These are phyloP conservation scores for Amblyjoppa proteus DNA, from an alignment of 2,888 invertebrate genomes.

Conservation along the genomic window DNA sequence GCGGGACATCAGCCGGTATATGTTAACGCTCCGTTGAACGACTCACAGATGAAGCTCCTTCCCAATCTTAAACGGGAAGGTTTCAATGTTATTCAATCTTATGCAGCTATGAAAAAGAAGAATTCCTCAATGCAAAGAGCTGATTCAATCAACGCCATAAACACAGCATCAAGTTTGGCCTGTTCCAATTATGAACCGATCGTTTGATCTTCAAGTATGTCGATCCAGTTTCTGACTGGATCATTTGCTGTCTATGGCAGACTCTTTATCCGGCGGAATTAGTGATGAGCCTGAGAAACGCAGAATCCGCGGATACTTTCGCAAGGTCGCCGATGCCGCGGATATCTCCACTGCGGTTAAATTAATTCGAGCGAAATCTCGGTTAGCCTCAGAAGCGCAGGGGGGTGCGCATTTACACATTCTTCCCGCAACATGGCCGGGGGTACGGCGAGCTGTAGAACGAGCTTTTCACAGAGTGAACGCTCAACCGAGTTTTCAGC, in stretches of 20 bases:
- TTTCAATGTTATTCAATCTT: neutral
- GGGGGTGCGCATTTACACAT: slow-evolving; percentile 46
- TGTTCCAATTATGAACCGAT: neutral
- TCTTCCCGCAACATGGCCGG: slow-evolving; percentile 59
- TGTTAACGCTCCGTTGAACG: neutral
- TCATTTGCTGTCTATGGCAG: neutral
- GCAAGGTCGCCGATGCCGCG: slow-evolving; percentile 69
- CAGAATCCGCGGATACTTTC: slow-evolving; percentile 63
- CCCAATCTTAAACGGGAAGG: neutral
- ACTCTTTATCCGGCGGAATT: neutral
- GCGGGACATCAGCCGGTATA: neutral
- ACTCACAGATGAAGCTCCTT: neutral
- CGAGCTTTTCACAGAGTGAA: slow-evolving; percentile 66
- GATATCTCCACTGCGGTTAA: slow-evolving; percentile 74
- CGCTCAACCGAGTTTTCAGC: slow-evolving; percentile 52
- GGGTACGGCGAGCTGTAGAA: neutral
- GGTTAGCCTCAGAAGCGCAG: slow-evolving; percentile 76
- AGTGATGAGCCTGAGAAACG: slow-evolving; percentile 2
- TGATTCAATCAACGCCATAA: neutral
- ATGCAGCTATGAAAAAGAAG: neutral
- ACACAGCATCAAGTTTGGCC: no score
- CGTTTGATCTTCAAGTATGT: neutral
- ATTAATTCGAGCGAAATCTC: slow-evolving; percentile 80
- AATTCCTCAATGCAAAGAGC: neutral
- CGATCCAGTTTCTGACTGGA: neutral